phyloP scores from a whole-genome alignment of 2,113 vertebrate genomes.

The Psammodynastes pulverulentus region DNA sequence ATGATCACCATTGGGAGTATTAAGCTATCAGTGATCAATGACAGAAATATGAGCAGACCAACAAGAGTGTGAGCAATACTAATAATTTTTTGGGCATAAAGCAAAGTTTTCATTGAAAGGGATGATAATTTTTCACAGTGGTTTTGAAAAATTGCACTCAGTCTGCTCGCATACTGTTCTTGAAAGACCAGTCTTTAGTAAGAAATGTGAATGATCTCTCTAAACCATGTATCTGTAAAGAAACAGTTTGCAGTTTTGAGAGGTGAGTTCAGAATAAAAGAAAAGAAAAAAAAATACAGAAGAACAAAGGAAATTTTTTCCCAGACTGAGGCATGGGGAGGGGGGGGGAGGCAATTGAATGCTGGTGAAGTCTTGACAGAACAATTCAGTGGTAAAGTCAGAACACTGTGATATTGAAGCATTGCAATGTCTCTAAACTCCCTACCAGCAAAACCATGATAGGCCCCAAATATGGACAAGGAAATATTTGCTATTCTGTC shows the following conservation, averaged over 20 bases:
- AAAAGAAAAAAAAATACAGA: too few species aligned
- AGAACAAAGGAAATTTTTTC: not conserved
- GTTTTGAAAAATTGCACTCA: not conserved
- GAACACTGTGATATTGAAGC: not conserved
- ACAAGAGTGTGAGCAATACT: not conserved
- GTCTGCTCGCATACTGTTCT: not conserved
- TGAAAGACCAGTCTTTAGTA: not conserved
- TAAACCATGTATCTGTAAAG: not conserved
- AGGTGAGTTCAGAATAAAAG: not conserved
- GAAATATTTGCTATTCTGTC: not conserved
- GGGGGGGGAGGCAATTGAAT: not conserved
- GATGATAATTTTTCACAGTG: not conserved
- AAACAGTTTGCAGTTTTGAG: not conserved
- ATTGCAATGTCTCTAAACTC: not conserved
- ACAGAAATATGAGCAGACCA: not conserved
- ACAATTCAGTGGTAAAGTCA: not conserved
- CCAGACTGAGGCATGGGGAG: not conserved
- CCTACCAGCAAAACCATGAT: not conserved
- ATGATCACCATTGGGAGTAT: not conserved
- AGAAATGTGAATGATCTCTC: not conserved
- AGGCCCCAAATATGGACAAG: not conserved
- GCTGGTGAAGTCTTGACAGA: not conserved
- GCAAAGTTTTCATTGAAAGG: not conserved
- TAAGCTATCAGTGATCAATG: not conserved
- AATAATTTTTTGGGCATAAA: not conserved